A percentile compares a stretch with the other conserved stretches of the same genome.
phyloP scores from a whole-genome alignment of 2,888 invertebrate species.

The Trachelus stipa region DNA sequence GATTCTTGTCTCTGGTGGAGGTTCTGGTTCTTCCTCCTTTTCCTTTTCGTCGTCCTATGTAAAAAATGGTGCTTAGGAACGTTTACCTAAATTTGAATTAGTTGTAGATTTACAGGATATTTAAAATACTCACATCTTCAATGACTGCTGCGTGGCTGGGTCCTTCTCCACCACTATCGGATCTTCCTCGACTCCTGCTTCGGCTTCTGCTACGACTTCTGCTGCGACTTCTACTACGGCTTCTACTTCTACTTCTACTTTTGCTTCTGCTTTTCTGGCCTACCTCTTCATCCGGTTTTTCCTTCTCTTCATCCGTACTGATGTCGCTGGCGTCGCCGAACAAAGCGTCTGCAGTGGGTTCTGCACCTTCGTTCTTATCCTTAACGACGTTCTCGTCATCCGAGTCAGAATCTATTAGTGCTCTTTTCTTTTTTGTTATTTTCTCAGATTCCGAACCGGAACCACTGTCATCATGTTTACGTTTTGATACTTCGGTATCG shows the following conservation, averaged over 20 bases:
- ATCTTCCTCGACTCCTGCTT: conserved; percentile 55
- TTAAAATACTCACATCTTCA: conserved; percentile 46
- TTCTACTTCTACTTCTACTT: conserved; percentile 65
- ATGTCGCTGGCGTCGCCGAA: conserved; percentile 96
- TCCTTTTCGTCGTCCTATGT: conserved; percentile 72
- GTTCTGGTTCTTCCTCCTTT: conserved; percentile 81
- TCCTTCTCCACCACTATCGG: conserved; percentile 58
- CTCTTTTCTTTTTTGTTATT: conserved; percentile 68
- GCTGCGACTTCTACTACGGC: conserved; percentile 46
- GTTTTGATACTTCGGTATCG: conserved; percentile 52
- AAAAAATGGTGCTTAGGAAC: conserved; percentile 3
- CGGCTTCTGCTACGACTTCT: conserved; percentile 52
- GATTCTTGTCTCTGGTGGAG: conserved; percentile 91
- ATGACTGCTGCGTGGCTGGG: conserved; percentile 47
- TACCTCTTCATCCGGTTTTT: conserved; percentile 54
- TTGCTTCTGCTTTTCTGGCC: conserved; percentile 58
- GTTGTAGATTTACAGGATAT: too few species aligned
- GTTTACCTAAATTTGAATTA: too few species aligned
- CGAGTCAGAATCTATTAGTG: conserved; percentile 76
- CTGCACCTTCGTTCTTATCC: conserved; percentile 61
- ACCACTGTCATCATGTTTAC: conserved; percentile 55
- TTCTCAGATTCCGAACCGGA: conserved; percentile 52
- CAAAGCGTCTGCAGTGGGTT: conserved; percentile 83
- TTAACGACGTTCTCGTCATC: conserved; percentile 69
- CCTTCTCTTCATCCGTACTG: conserved; percentile 83